phyloP scores from a whole-genome alignment of 2,113 vertebrate species.

The Hydrochoerus hydrochaeris region DNA sequence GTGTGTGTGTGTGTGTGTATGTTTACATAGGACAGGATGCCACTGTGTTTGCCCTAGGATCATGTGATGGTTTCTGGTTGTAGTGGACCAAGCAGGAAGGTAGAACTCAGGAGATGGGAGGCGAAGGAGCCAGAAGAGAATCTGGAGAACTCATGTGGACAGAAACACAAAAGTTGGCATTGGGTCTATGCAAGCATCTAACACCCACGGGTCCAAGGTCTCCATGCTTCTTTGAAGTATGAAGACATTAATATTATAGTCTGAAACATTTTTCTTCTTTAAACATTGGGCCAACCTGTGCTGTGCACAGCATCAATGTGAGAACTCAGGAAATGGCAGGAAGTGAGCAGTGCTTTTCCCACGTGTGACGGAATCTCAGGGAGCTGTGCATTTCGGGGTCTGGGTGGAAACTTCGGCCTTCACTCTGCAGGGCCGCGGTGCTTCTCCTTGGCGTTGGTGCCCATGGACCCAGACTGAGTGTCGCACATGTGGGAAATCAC shows the following conservation, averaged over 20 bases:
- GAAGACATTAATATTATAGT: background rate
- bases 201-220: background rate
- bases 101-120: background rate
- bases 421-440: background rate
- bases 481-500: background rate
- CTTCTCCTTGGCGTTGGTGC: background rate
- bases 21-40: background rate
- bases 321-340: background rate
- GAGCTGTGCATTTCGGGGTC: background rate
- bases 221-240: too few relatives aligned
- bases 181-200: background rate
- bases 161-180: background rate
- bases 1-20: background rate
- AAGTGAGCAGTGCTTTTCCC: background rate
- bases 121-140: background rate
- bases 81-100: background rate
- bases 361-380: background rate
- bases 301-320: background rate
- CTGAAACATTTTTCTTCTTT: background rate
- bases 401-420: background rate
- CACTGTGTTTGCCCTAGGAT: background rate
- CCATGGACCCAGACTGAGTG: background rate
- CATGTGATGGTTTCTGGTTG: background rate
- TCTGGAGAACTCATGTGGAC: background rate
- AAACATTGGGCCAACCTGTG: background rate